Evolutionary conservation across 2,797 vertebrate genomes (phyloP).

Genomic region (Darevskia mixta): DNA sequence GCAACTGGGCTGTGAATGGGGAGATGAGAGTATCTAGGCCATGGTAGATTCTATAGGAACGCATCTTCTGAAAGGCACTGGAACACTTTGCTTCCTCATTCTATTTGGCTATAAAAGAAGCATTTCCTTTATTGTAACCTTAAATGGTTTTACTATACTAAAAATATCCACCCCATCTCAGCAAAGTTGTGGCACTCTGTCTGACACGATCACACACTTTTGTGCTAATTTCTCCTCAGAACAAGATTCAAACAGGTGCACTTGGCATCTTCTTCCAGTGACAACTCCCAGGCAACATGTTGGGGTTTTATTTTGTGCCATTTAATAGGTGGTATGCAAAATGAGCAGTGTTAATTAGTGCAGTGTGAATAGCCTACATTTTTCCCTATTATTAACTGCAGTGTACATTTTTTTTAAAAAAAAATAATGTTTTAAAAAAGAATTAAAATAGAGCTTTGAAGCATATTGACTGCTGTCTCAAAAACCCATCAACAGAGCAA

Average conservation of each 20-base stretch:
- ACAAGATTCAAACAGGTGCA: neutral
- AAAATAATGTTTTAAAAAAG: neutral
- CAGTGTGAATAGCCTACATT: neutral
- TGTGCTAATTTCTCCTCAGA: neutral
- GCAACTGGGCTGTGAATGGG: neutral
- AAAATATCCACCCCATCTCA: neutral
- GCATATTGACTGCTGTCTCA: neutral
- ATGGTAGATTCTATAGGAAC: neutral
- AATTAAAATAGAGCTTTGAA: neutral
- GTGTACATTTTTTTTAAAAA: neutral
- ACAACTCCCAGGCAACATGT: neutral
- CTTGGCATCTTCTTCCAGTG: neutral
- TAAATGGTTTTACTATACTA: neutral
- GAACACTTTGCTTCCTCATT: neutral
- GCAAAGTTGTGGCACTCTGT: neutral
- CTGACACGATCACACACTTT: constrained; percentile 1
- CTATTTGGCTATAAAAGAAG: constrained; percentile 17
- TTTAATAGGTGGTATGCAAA: neutral
- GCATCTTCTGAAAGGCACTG: neutral
- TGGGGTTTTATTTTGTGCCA: neutral
- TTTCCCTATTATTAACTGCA: neutral
- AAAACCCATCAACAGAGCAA: neutral
- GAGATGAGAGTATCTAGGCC: neutral
- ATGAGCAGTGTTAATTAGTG: constrained; percentile 7
- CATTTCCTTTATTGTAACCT: neutral